Base-by-base conservation (phyloP, 1,140 invertebrate species). In the Caenorhabditis briggsae region DNA sequence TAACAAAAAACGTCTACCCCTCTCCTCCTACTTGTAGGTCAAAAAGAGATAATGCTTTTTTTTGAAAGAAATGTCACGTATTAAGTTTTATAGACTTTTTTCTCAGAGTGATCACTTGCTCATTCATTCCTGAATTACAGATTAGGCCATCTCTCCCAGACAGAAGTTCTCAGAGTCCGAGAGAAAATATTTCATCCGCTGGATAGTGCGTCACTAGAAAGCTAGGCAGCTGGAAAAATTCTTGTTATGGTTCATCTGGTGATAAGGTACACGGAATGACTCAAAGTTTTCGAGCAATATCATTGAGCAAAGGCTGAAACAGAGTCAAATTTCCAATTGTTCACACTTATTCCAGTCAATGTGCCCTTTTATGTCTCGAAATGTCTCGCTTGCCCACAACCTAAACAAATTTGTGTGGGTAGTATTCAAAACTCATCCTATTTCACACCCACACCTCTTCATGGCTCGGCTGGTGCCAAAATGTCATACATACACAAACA, bases 401-500 rank as follows among this genome's bases (percentile, higher is more conserved):
- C 33, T 33, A 33, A 33, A 33, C 33, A 33, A 33, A 33, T 33
- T 33, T 48, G 33, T n/a, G 64, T 50, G 70, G 20, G 70, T 46
- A 50, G 46, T 46, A 25, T 70, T 48, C 14, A 70, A 70, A 70
- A 16, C 33, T 18, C 12, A 50, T 48, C 50, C 20, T n/a, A 53
- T n/a, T 78, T 78, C 70, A 78, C 70, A 78, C 70, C 70, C 70
- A 78, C 70, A 78, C 70, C 70, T 33, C 70, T 23, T 23, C 23
- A 78, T 78, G 43, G 70, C 43, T 20, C 11, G 46, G 11, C 50
- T 23, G 43, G 70, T 70, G 43, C 65, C 65, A 48, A 78, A 78
- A 78, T 78, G 70, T 78, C 70, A 78, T 78, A 50, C 46, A 78
- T 78, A 78, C 70, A 78, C 70, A 78, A 78, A 78, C 70, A 78